Percentiles rank a stretch among this genome's conserved stretches.
phyloP scores from a whole-genome alignment of 53 echinoderm and acorn worm genomes.

The Apostichopus leukothele region DNA sequence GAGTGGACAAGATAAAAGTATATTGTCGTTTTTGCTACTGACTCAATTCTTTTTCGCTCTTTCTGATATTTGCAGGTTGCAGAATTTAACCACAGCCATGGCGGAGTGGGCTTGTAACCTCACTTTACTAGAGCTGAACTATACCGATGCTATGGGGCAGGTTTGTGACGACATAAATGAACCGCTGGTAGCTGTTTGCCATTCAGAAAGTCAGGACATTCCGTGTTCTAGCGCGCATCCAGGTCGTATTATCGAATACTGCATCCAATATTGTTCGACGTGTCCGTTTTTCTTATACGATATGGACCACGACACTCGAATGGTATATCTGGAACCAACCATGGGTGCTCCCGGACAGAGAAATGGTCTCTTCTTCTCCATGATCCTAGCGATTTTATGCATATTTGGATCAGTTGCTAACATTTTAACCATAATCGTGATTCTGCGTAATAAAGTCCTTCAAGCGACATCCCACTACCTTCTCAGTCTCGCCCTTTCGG shows the following conservation, averaged over 20 bases:
- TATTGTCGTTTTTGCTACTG: no score
- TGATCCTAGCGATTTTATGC: constrained; percentile 62
- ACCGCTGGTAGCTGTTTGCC: not conserved
- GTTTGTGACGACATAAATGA: not conserved
- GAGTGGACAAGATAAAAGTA: no score
- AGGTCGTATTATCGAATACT: constrained; percentile 35
- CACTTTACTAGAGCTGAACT: not conserved
- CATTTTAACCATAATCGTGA: constrained; percentile 85
- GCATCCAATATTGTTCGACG: constrained; percentile 54
- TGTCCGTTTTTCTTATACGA: constrained; percentile 58
- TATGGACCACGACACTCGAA: constrained; percentile 55
- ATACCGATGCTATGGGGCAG: not conserved
- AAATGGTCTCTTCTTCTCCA: constrained; percentile 60
- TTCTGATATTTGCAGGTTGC: no score
- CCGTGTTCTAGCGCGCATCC: not conserved
- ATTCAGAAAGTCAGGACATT: not conserved
- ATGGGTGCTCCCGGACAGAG: not conserved
- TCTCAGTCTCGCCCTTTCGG: constrained; percentile 33
- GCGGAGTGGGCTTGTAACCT: not conserved
- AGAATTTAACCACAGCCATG: not conserved
- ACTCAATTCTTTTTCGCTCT: no score
- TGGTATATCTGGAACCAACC: constrained; percentile 20
- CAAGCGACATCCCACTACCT: constrained; percentile 40
- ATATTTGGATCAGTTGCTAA: constrained; percentile 80
- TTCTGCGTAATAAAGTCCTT: constrained; percentile 65